Base-by-base conservation (phyloP, 1,140 invertebrate genomes). In the Nymphalis io region DNA sequence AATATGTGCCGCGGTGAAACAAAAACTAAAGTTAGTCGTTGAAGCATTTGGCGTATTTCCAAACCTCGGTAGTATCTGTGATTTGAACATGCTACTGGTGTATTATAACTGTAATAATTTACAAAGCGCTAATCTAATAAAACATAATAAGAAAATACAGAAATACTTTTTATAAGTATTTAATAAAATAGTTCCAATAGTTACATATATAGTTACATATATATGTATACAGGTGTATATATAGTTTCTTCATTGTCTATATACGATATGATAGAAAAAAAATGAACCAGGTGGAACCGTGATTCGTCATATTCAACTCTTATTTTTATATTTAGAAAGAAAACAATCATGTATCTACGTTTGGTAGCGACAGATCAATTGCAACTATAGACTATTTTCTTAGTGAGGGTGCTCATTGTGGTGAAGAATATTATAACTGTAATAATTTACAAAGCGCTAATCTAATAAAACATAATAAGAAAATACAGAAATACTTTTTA, bases 1-100 rank as follows among this genome's bases (percentile, higher is more conserved):
- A 33, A 61, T 61, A 61, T 61, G 40, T 60, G 60, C 44, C 60
- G 46, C 60, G 46, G 46, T 48, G 60, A n/a, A 61, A 51, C 42
- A 48, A 61, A 61, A 61, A 23, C 21, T 61, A 60, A 46, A 60
- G 59, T 44, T 60, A 60, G 40, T 60, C 23, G 39, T 46, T 60
- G 27, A 61, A 61, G 59, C 20, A 23, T 46, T 60, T 61, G 60
- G 60, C 42, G 2, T 11, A 46, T 61, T 42, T 48, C 60, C 60
- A 61, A 61, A 33, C 40, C 42, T 61, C 21, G 21, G 1, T 18
- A 51, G 10, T 51, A 20, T 20, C 16, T 21, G 18, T 20, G 46
- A 51, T 51, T 51, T 51, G 46, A 51, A 51, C 46, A 18, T 51
- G 10, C 46, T 51, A 18, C 18, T 51, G 10, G 46, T 51, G 46